Conservation (phyloP, 2,113 vertebrate species). For the Corythoichthys haematopterus region DNA sequence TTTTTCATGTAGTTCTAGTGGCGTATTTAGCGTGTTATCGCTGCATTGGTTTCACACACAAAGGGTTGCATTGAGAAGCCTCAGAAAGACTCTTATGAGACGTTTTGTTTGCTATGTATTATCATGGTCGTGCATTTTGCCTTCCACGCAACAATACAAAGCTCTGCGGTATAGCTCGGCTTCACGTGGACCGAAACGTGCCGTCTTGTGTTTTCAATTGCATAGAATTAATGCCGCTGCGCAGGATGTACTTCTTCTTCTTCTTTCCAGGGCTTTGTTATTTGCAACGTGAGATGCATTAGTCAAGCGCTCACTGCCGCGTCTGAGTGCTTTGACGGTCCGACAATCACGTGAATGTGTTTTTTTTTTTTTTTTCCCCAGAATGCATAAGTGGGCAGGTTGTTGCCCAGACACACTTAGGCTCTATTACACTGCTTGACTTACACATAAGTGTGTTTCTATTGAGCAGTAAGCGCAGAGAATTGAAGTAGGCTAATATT, state of each 20-base stretch:
- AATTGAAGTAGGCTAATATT: conserved; percentile 22
- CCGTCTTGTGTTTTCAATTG: conserved; percentile 12
- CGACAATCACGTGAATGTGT: conserved; percentile 44
- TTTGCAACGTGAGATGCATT: conserved; percentile 23
- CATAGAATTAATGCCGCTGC: conserved; percentile 13
- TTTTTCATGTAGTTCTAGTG: neutral
- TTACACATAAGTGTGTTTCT: conserved; percentile 49
- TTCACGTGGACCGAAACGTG: conserved; percentile 9
- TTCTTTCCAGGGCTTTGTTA: conserved; percentile 13
- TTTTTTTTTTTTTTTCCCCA: conserved; percentile 28
- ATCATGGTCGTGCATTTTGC: conserved; percentile 11
- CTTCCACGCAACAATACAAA: conserved; percentile 18
- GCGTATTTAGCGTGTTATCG: neutral
- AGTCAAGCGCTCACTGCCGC: conserved; percentile 11
- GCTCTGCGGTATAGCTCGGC: conserved; percentile 9
- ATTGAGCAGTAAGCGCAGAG: conserved; percentile 45
- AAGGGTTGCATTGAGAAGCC: neutral
- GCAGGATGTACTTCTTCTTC: neutral
- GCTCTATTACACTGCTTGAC: conserved; percentile 46
- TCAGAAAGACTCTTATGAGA: conserved; percentile 3
- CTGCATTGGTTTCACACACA: neutral
- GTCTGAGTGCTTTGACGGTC: conserved; percentile 43
- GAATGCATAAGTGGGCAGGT: conserved; percentile 29
- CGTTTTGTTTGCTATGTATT: neutral
- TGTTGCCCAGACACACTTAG: conserved; percentile 43